phyloP scores from a whole-genome alignment of 2,113 vertebrate species.

The Ahaetulla prasina region DNA sequence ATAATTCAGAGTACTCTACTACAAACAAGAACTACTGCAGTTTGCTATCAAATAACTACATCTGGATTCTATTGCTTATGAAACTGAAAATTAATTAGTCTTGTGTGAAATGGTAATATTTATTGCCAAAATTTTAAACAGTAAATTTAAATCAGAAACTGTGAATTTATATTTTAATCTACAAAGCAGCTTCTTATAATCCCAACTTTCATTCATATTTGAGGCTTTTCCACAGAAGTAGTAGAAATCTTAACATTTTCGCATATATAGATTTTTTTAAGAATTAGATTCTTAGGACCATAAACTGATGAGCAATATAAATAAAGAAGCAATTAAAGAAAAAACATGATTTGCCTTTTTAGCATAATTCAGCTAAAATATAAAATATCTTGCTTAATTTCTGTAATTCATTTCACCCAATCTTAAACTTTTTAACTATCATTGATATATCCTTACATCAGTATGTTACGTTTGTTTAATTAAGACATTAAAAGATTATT shows the following conservation, averaged over 20 bases:
- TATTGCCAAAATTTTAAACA: not conserved
- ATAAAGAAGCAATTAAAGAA: not conserved
- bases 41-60: not conserved
- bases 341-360: not conserved
- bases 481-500: conserved; percentile 42
- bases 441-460: not conserved
- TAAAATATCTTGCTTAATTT: not conserved
- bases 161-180: not conserved
- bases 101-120: not conserved
- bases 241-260: not conserved
- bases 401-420: not conserved
- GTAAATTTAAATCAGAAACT: not conserved
- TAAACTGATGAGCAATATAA: not conserved
- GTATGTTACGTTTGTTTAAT: not conserved
- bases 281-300: not conserved
- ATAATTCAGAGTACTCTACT: not conserved
- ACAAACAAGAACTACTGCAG: not conserved
- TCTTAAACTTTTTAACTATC: not conserved
- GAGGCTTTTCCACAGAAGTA: not conserved
- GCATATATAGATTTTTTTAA: conserved; percentile 3
- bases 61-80: not conserved
- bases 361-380: not conserved
- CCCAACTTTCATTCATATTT: not conserved
- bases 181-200: not conserved
- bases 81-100: not conserved